Evolutionary conservation across 2,113 vertebrate species (phyloP).

Genomic region (Ochotona princeps): DNA sequence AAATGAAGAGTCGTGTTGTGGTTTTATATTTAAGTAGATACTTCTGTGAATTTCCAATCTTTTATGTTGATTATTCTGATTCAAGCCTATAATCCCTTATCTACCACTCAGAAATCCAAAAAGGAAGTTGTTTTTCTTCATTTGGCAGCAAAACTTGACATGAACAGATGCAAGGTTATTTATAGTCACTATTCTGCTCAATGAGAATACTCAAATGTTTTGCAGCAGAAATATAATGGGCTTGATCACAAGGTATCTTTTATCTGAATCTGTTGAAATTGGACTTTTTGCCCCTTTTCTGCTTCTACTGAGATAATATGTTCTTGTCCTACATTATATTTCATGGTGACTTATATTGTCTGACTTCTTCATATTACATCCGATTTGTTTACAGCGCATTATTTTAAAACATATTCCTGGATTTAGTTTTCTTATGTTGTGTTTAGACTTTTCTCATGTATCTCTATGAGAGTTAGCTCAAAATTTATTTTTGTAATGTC

Average conservation of each 20-base stretch:
- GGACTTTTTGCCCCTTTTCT: conserved; percentile 24
- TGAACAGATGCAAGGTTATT: conserved; percentile 69
- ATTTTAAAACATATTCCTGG: neutral
- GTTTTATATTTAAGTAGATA: conserved; percentile 35
- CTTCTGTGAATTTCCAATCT: conserved; percentile 2
- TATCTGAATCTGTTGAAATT: conserved; percentile 14
- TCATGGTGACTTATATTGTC: conserved; percentile 39
- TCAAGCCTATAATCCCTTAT: conserved; percentile 25
- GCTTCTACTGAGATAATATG: neutral
- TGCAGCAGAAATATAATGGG: conserved; percentile 42
- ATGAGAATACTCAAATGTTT: conserved; percentile 41
- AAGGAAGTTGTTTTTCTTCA: conserved; percentile 37
- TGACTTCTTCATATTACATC: conserved; percentile 12
- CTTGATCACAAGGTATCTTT: conserved; percentile 50
- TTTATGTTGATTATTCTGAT: conserved; percentile 53
- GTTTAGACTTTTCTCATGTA: neutral
- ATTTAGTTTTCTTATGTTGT: conserved; percentile 32
- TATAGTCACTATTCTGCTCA: conserved; percentile 54
- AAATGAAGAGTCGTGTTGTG: conserved; percentile 10
- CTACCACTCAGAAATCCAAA: neutral
- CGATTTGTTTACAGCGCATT: neutral
- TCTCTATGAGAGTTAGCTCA: neutral
- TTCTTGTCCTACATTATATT: conserved; percentile 38
- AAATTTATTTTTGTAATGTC: conserved; percentile 28
- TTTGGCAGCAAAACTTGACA: conserved; percentile 56